Conservation (phyloP, 2,888 invertebrate species). For the Cosmia pyralina region DNA sequence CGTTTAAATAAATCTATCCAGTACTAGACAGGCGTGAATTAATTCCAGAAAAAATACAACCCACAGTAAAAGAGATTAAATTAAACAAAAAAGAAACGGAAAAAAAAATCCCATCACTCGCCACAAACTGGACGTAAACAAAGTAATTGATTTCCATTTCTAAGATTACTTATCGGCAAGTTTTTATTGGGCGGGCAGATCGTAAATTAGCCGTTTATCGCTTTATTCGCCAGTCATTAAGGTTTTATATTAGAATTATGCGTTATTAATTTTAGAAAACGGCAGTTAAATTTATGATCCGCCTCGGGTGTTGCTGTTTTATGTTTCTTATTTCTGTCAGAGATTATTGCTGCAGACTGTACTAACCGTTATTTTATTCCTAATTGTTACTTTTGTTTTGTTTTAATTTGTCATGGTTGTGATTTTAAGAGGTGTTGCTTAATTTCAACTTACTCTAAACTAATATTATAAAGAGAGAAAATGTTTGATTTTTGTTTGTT, state of each 20-base stretch:
- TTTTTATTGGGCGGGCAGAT: slow-evolving; percentile 76
- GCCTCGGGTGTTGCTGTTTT: slow-evolving; percentile 72
- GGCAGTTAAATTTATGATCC: slow-evolving; percentile 80
- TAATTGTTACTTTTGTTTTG: neutral
- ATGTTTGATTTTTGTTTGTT: too few species aligned
- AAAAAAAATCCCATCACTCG: slow-evolving; percentile 59
- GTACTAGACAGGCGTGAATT: slow-evolving; percentile 32
- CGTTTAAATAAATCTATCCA: slow-evolving; percentile 20
- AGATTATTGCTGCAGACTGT: slow-evolving; percentile 66
- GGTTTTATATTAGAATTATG: slow-evolving; percentile 86
- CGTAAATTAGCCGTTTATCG: slow-evolving; percentile 85
- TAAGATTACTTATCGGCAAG: slow-evolving; percentile 74
- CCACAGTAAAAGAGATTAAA: slow-evolving; percentile 66
- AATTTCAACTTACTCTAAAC: too few species aligned
- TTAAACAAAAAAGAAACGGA: slow-evolving; percentile 41
- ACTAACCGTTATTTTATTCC: slow-evolving; percentile 4
- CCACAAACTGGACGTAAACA: slow-evolving; percentile 74
- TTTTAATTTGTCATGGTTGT: neutral
- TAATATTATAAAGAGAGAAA: too few species aligned
- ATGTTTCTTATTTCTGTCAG: slow-evolving; percentile 67
- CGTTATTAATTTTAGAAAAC: slow-evolving; percentile 88
- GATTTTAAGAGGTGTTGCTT: neutral
- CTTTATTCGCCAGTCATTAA: slow-evolving; percentile 88
- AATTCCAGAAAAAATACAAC: slow-evolving; percentile 60
- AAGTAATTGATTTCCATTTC: slow-evolving; percentile 79